Evolutionary conservation across 2,888 invertebrate genomes (phyloP).

Genomic region (Drosophila paranaensis): DNA sequence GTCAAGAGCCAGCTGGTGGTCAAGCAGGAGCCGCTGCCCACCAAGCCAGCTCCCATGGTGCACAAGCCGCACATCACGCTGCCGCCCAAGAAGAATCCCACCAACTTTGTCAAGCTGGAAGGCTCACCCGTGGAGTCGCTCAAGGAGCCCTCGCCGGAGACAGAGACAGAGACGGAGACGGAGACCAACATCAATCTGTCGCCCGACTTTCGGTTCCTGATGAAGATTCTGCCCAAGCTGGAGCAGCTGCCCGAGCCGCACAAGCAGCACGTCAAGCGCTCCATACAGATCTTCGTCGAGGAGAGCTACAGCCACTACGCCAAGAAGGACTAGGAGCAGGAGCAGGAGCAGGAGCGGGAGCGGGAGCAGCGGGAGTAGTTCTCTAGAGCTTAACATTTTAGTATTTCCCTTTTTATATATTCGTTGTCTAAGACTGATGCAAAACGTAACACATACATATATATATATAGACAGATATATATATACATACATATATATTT

Average conservation of each 20-base stretch:
- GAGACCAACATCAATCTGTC: constrained; percentile 82
- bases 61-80: constrained; percentile 75
- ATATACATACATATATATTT: constrained; percentile 17
- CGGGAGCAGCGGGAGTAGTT: constrained; percentile 25
- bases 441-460: constrained; percentile 33
- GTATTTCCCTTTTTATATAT: constrained; percentile 30
- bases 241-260: constrained; percentile 82
- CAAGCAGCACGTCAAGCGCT: constrained; percentile 82
- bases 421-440: constrained; percentile 69
- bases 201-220: constrained; percentile 82
- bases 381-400: constrained; percentile 24
- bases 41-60: constrained; percentile 1
- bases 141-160: constrained; percentile 2
- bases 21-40: constrained; percentile 32
- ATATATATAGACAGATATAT: constrained; percentile 6
- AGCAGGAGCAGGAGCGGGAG: constrained; percentile 51
- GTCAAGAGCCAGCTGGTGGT: constrained; percentile 12
- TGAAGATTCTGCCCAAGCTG: constrained; percentile 83
- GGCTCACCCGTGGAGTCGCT: constrained; percentile 29
- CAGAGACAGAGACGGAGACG: constrained; percentile 23
- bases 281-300: constrained; percentile 81
- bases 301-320: constrained; percentile 74
- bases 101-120: constrained; percentile 60
- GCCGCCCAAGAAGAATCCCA: constrained; percentile 82
- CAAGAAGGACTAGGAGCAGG: constrained; percentile 33